Conservation (phyloP, 2,113 vertebrate species). For the Abramis brama region DNA sequence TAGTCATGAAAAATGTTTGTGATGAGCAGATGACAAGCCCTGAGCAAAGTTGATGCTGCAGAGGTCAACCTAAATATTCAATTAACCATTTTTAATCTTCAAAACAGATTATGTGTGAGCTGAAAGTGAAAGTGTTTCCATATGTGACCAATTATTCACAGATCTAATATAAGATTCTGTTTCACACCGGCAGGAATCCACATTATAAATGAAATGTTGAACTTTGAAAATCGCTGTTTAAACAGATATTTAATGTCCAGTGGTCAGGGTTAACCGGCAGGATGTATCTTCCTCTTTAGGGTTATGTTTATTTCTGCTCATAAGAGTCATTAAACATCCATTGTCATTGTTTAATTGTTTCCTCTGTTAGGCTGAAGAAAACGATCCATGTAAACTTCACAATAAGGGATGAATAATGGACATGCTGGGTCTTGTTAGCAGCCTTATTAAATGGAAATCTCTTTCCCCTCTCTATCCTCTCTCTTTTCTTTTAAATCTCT, state of each 20-base stretch:
- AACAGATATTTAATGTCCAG: background rate
- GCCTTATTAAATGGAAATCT: background rate
- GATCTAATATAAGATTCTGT: background rate
- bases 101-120: background rate
- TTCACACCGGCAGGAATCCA: background rate
- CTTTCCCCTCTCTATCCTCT: background rate
- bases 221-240: background rate
- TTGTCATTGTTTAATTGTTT: slow-evolving; percentile 25
- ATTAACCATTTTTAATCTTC: slow-evolving; percentile 1
- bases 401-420: background rate
- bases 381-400: slow-evolving; percentile 1
- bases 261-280: background rate
- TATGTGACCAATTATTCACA: background rate
- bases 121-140: slow-evolving; percentile 18
- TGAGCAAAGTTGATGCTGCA: background rate
- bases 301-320: background rate
- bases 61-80: slow-evolving; percentile 13
- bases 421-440: background rate
- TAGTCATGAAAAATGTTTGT: background rate
- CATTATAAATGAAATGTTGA: slow-evolving; percentile 10
- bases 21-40: slow-evolving; percentile 14
- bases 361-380: background rate
- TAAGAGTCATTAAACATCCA: slow-evolving; percentile 22
- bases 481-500: background rate
- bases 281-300: background rate